Percentiles rank a stretch among this genome's conserved stretches.
Evolutionary conservation across 1,140 invertebrate species (phyloP).

Genomic region (Papilio dardanus): DNA sequence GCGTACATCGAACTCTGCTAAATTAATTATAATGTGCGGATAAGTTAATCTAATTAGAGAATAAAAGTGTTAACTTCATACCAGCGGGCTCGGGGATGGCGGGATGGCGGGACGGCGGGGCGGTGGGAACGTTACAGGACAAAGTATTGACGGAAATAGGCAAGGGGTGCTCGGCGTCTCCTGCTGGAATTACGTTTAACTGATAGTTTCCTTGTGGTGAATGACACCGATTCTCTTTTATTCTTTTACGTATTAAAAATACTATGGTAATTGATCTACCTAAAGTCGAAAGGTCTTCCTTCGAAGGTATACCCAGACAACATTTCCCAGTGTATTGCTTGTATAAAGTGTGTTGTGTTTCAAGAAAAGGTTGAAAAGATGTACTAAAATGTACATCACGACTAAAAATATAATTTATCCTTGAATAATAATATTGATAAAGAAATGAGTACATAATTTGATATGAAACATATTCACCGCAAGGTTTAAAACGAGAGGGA

Average conservation of each 20-base stretch:
- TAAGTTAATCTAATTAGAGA: slow-evolving; percentile 33
- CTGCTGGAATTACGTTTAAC: slow-evolving; percentile 19
- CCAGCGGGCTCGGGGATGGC: slow-evolving; percentile 30
- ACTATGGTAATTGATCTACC: background rate
- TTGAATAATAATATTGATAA: background rate
- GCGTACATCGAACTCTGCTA: slow-evolving; percentile 25
- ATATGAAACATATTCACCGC: background rate
- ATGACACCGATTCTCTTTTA: too few relatives aligned
- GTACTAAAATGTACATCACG: too few relatives aligned
- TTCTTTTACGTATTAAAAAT: background rate
- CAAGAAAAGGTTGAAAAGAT: too few relatives aligned
- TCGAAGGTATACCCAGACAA: background rate
- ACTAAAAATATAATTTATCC: background rate
- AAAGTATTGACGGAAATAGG: slow-evolving; percentile 4
- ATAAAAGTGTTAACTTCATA: slow-evolving; percentile 37
- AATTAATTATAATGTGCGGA: slow-evolving; percentile 28
- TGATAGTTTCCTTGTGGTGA: background rate
- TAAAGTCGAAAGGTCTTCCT: background rate
- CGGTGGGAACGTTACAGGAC: slow-evolving; percentile 18
- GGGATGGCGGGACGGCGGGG: slow-evolving; percentile 27
- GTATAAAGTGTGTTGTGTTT: too few relatives aligned
- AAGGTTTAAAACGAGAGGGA: background rate
- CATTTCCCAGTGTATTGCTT: too few relatives aligned
- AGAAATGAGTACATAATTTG: background rate
- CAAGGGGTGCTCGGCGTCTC: slow-evolving; percentile 15